phyloP scores from a whole-genome alignment of 2,888 invertebrate species.

The Sisyra nigra region DNA sequence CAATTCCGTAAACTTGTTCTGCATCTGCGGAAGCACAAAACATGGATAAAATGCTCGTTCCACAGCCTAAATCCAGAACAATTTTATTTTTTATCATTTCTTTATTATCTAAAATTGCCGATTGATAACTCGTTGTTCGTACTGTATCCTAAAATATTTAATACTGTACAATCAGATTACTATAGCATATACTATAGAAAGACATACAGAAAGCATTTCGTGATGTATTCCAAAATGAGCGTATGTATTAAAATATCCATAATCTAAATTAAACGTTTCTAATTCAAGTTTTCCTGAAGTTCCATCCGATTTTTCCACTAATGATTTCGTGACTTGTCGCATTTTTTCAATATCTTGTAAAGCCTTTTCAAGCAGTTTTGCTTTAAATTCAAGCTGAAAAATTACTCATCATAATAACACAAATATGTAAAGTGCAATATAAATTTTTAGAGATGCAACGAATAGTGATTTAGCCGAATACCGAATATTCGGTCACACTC shows the following conservation, averaged over 20 bases:
- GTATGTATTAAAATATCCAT: conserved; percentile 68
- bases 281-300: conserved; percentile 16
- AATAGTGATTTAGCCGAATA: too few relatives aligned
- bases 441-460: too few relatives aligned
- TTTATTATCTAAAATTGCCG: conserved; percentile 64
- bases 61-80: conserved; percentile 93
- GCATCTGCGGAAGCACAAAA: conserved; percentile 95
- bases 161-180: neutral
- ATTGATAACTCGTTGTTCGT: conserved; percentile 72
- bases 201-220: conserved; percentile 72
- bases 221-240: conserved; percentile 86
- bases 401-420: too few relatives aligned
- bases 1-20: conserved; percentile 76
- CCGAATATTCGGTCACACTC: too few relatives aligned
- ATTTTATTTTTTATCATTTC: conserved; percentile 53
- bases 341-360: conserved; percentile 41
- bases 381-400: conserved; percentile 41
- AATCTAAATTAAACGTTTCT: conserved; percentile 35
- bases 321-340: conserved; percentile 38
- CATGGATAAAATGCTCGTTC: conserved; percentile 95
- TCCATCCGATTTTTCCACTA: conserved; percentile 26
- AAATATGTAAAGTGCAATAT: too few relatives aligned
- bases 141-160: conserved; percentile 44
- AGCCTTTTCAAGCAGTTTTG: conserved; percentile 39
- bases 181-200: neutral